These are phyloP conservation scores for Merops nubicus DNA, from an alignment of 2,113 vertebrate genomes.

Conservation along the genomic window DNA sequence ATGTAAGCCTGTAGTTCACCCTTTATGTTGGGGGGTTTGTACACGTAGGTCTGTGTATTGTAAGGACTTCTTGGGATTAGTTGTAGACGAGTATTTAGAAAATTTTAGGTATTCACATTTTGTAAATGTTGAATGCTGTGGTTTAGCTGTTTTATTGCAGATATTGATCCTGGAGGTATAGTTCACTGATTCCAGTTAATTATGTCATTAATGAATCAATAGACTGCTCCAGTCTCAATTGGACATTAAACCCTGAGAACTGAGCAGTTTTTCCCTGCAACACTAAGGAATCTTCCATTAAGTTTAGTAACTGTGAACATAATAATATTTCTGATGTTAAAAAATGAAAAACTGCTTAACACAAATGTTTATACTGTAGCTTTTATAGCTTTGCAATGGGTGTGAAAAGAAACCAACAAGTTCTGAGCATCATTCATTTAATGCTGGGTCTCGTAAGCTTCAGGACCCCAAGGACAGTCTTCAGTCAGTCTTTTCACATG, in stretches of 20 bases:
- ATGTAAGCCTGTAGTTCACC: fast-evolving
- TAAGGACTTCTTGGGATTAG: not conserved
- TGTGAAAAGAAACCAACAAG: not conserved
- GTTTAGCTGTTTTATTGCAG: not conserved
- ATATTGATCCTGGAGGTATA: not conserved
- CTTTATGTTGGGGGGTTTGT: fast-evolving
- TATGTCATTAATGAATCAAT: not conserved
- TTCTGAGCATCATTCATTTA: not conserved
- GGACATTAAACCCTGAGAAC: not conserved
- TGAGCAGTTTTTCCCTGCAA: not conserved
- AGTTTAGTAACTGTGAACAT: not conserved
- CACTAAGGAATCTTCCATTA: not conserved
- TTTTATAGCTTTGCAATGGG: not conserved
- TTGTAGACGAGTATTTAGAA: not conserved
- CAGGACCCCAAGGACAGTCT: not conserved
- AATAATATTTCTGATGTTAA: not conserved
- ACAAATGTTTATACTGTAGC: not conserved
- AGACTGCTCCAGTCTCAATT: not conserved
- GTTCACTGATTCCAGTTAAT: not conserved
- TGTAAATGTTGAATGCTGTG: not conserved
- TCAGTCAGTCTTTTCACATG: not conserved
- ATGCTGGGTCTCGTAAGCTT: not conserved
- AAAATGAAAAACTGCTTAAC: not conserved
- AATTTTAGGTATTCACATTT: not conserved
- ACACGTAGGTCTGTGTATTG: not conserved